These are phyloP conservation scores for Schlechtendalia chinensis DNA, from an alignment of 1,140 invertebrate species.

Conservation along the genomic window DNA sequence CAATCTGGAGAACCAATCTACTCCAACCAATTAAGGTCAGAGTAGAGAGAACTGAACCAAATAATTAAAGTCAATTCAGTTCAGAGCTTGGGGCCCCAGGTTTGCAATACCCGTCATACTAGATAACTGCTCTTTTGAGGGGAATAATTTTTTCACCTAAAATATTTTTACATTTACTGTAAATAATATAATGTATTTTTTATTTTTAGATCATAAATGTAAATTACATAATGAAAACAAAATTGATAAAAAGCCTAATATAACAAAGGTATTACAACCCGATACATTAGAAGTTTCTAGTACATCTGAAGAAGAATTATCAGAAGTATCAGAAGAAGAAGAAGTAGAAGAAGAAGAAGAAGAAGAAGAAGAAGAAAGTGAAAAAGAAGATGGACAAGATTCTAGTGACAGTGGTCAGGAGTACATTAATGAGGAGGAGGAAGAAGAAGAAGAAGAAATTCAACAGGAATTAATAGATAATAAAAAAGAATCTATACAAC, in stretches of 20 bases:
- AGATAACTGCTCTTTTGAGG: too few species aligned
- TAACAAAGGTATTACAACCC: constrained; percentile 11
- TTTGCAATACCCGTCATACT: too few species aligned
- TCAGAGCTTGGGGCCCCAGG: too few species aligned
- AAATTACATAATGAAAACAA: not conserved
- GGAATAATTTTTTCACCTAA: too few species aligned
- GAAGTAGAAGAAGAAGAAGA: not conserved
- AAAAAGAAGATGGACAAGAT: constrained; percentile 39
- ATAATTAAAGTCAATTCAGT: too few species aligned
- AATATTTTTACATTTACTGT: too few species aligned
- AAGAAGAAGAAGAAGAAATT: not conserved
- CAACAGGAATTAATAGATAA: not conserved
- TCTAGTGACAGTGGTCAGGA: not conserved
- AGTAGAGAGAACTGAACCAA: too few species aligned
- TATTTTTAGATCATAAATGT: constrained; percentile 5
- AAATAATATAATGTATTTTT: not conserved
- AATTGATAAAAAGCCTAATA: not conserved
- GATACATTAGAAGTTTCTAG: constrained; percentile 21
- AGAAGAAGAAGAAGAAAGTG: constrained; percentile 33
- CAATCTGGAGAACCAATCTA: too few species aligned
- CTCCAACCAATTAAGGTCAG: too few species aligned
- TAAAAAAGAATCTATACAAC: constrained; percentile 9
- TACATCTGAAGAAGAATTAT: constrained; percentile 8
- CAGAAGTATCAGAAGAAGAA: constrained; percentile 9
- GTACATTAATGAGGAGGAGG: constrained; percentile 15